Base-by-base conservation (phyloP, 2,113 vertebrate species). In the Rhineura floridana region DNA sequence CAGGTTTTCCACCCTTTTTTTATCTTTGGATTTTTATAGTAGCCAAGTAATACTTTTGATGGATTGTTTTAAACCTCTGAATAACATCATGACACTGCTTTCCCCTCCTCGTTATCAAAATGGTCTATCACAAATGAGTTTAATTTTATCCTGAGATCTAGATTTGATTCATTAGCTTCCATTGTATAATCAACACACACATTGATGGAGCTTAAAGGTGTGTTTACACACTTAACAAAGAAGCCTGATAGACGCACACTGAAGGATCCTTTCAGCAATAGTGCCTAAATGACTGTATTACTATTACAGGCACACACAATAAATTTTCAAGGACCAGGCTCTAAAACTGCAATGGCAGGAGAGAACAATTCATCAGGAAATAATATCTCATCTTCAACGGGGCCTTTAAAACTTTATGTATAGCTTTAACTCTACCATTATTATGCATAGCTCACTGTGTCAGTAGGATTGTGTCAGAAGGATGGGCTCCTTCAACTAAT, bases 1-100 rank as follows among this genome's bases (percentile, higher is more conserved):
- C 52, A 2, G 52, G 19, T 55, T 55, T 17, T 17, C 52, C 52
- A 59, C 21, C 46, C 30, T 55, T 87, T 88, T 42, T 90, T 67
- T n/a, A 89, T 12, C 44, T 91, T 39, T 87, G 55, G 25, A 91
- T 19, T 91, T 91, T 90, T 92, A 70, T 81, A 73, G 11, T 63
- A 65, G 83, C 80, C 90, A 94, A 88, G 11, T 70, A 77, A 19
- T 78, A 17, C 21, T 89, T 83, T 93, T 93, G 50, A 94, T 84
- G 28, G 72, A 93, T 90, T 77, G 89, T 91, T 95, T 94, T 84
- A 78, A 93, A 86, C 55, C 21, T 10, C 75, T 92, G 90, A 94
- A 94, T 92, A 94, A 90, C 48, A 91, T 94, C 70, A 84, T 28
- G 52, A 48, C 8, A 67, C 50, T 91, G 86, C 30, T 89, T 85